Percentiles rank a stretch among this genome's conserved stretches.
Conservation (phyloP, 1,140 invertebrate genomes). For the Episyrphus balteatus region DNA sequence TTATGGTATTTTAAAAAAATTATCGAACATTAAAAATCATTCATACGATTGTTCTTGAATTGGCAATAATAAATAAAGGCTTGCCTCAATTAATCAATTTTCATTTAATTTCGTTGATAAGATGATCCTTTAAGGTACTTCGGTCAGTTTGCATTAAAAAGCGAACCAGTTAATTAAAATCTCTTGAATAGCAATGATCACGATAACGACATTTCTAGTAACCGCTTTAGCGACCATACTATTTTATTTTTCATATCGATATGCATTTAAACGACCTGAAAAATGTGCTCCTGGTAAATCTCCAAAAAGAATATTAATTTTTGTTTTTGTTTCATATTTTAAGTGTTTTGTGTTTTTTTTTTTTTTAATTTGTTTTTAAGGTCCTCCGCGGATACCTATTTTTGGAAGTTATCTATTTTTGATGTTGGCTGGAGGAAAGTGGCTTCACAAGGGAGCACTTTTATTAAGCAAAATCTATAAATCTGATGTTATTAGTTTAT, state of each 20-base stretch:
- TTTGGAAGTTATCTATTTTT: conserved; percentile 33
- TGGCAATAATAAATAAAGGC: too few relatives aligned
- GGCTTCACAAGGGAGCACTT: conserved; percentile 26
- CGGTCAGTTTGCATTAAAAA: too few relatives aligned
- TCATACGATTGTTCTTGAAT: too few relatives aligned
- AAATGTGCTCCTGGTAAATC: conserved; percentile 30
- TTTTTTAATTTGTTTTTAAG: conserved; percentile 6
- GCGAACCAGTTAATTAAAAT: too few relatives aligned
- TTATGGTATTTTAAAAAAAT: too few relatives aligned
- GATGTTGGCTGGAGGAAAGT: conserved; percentile 25
- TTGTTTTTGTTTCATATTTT: not conserved
- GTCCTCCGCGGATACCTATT: conserved; percentile 26
- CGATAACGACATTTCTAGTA: conserved; percentile 21
- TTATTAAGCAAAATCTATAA: conserved; percentile 32
- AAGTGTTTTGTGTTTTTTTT: too few relatives aligned
- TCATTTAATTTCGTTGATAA: too few relatives aligned
- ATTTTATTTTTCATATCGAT: conserved; percentile 20
- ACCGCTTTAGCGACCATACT: conserved; percentile 9
- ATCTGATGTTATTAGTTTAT: conserved; percentile 37
- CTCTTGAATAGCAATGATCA: not conserved
- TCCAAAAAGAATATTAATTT: conserved; percentile 1
- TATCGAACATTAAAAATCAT: too few relatives aligned
- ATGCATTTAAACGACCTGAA: conserved; percentile 15
- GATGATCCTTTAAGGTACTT: too few relatives aligned
- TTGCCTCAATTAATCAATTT: too few relatives aligned